Evolutionary conservation across 2,888 invertebrate genomes (phyloP), one percentile per base, ranked within the genome.

Genomic region (Aphidoletes aphidimyza): DNA sequence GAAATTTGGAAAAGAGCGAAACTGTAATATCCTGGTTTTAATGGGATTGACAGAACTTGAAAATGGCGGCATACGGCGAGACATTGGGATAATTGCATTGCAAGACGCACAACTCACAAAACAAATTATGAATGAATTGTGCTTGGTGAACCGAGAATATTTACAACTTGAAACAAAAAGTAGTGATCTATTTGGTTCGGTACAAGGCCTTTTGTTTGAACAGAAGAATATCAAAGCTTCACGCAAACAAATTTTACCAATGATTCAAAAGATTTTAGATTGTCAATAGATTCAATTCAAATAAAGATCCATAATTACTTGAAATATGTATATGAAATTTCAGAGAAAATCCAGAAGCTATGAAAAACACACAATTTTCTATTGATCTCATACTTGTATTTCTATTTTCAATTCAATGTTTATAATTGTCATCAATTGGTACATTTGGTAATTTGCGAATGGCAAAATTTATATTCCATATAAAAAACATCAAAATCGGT

Each of bases 211-310:
- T 11, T 92, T 92, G 87, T 92, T 92, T 87, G 89, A 89, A 11
- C 94, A 94, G 86, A 87, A 88, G 0, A 94, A 95, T 87, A 87
- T 93, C 0, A 90, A 91, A 78, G 92, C 92, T 0, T 93, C 94
- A 0, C 91, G 95, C 37, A 95, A 95, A 88, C 94, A 94, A 87
- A 92, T 94, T 86, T 89, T 94, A 85, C 94, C 94, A 0, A 91
- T 93, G 34, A 87, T 94, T 19, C 92, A 91, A 86, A 89, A 90
- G n/a, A 91, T 91, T 85, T 86, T 90, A 85, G 87, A 88, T 81
- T 22, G 37, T 0, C 42, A 83, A 69, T 45, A 26, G 22, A 83
- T n/a, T 49, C 6, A 5, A 36, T 3, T 34, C 9, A 59, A 26
- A 59, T 59, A 5, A 14, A 26, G 9, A 59, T 47, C 19, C 47